These are phyloP conservation scores for Thripadectes ignobilis DNA, from an alignment of 2,797 vertebrate species.

Conservation along the genomic window DNA sequence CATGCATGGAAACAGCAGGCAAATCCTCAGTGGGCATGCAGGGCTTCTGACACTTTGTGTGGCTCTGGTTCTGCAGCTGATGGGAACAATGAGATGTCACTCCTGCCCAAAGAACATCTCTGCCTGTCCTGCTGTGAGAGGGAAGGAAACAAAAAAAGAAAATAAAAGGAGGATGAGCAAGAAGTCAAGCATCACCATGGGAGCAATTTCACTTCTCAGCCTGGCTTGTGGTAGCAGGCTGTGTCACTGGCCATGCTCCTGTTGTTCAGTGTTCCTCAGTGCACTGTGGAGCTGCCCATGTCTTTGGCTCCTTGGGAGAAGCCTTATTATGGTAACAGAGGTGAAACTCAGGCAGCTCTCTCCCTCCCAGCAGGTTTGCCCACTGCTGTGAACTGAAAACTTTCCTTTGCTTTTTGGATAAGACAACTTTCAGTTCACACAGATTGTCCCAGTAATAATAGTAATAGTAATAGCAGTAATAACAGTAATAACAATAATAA, in stretches of 20 bases:
- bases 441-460: neutral
- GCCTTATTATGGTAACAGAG: neutral
- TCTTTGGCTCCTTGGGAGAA: neutral
- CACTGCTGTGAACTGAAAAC: neutral
- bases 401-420: neutral
- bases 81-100: neutral
- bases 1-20: neutral
- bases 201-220: neutral
- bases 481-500: neutral
- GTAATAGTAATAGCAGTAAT: neutral
- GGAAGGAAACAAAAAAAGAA: neutral
- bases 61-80: neutral
- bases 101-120: neutral
- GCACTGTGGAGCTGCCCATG: neutral
- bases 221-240: neutral
- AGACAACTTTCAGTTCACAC: neutral
- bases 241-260: fast-evolving
- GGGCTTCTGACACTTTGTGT: neutral
- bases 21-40: neutral
- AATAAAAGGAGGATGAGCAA: neutral
- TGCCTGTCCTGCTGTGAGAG: neutral
- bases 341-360: neutral
- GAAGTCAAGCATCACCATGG: neutral
- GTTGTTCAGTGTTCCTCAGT: neutral
- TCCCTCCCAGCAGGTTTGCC: neutral